Evolutionary conservation across 2,888 invertebrate species (phyloP).

Genomic region (Drosophila nr. medialis): DNA sequence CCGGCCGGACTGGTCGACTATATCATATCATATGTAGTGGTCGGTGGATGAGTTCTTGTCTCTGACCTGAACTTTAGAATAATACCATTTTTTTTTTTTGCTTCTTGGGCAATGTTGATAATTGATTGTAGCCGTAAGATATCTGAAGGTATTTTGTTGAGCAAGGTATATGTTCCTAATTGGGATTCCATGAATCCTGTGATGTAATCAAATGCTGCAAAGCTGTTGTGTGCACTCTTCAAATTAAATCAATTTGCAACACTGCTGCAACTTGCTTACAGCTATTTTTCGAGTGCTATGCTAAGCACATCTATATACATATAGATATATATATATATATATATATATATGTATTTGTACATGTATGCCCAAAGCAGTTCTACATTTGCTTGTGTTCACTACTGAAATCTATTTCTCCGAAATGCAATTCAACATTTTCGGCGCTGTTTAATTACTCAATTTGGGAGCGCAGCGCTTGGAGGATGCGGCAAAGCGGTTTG

Average conservation of each 20-base stretch:
- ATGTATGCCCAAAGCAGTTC: background rate
- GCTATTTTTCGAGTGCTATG: background rate
- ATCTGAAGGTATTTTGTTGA: background rate
- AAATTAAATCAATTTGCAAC: background rate
- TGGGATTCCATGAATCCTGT: background rate
- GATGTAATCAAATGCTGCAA: background rate
- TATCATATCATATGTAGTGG: background rate
- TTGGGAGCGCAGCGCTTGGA: constrained; percentile 27
- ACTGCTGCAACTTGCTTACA: background rate
- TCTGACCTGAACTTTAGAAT: background rate
- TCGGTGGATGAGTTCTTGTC: background rate
- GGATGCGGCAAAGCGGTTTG: background rate
- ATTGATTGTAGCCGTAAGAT: background rate
- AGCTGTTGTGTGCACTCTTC: background rate
- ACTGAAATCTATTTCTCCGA: background rate
- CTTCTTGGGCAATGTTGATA: background rate
- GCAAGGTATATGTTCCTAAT: background rate
- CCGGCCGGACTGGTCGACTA: background rate
- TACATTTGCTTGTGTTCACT: constrained; percentile 4
- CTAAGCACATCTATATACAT: background rate
- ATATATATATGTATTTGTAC: background rate
- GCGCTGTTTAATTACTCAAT: constrained; percentile 71
- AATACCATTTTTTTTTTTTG: background rate
- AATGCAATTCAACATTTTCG: constrained; percentile 67
- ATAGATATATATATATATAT: background rate